Evolutionary conservation across 2,888 invertebrate species (phyloP).

Genomic region (Lepidonotus clava): DNA sequence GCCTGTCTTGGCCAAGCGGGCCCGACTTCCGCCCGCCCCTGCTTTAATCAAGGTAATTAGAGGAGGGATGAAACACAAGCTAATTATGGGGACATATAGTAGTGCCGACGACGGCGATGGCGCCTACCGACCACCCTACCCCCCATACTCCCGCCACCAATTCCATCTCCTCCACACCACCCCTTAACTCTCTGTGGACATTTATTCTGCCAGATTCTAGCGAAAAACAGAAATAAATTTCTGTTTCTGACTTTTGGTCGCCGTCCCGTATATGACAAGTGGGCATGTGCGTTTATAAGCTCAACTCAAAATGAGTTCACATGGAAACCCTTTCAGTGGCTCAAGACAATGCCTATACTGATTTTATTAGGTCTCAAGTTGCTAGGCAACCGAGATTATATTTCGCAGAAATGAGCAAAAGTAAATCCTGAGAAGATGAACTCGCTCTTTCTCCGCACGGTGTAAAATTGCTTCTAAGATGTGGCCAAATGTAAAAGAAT

Average conservation of each 20-base stretch:
- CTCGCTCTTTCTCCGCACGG: no score
- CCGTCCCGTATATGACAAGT: no score
- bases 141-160: no score
- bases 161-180: background rate
- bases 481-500: no score
- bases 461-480: no score
- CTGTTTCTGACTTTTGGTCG: no score
- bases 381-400: background rate
- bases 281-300: no score
- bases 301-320: no score
- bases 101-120: no score
- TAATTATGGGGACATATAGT: slow-evolving; percentile 22
- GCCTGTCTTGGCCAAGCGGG: background rate
- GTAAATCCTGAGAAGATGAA: background rate
- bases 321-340: background rate
- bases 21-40: background rate
- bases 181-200: background rate
- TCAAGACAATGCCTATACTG: background rate
- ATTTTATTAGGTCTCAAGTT: background rate
- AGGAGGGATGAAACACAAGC: slow-evolving; percentile 18
- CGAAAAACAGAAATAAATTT: no score
- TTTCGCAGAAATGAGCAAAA: background rate
- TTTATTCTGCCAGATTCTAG: no score
- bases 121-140: background rate
- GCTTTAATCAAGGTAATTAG: slow-evolving; percentile 31